Percentiles rank a stretch among this genome's conserved stretches.
Conservation (phyloP, 2,888 invertebrate species). For the Quadriops clusia region DNA sequence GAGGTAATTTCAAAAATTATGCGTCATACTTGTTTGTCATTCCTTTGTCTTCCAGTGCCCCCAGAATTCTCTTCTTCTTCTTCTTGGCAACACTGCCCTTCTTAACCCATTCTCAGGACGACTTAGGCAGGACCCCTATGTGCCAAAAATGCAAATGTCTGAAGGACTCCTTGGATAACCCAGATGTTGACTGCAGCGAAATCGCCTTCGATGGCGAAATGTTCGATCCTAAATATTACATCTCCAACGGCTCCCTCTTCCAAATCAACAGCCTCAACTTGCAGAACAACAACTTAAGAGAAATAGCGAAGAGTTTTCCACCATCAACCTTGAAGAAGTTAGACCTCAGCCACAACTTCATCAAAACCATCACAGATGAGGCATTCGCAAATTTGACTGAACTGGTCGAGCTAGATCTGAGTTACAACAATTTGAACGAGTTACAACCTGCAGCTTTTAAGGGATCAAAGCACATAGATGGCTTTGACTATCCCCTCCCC, state of each 20-base stretch:
- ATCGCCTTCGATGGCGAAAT: constrained; percentile 10
- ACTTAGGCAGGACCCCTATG: constrained; percentile 12
- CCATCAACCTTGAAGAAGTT: constrained; percentile 41
- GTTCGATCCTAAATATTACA: not conserved
- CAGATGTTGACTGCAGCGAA: constrained; percentile 13
- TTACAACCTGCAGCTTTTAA: constrained; percentile 56
- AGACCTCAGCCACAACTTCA: constrained; percentile 50
- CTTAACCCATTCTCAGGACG: too few species aligned
- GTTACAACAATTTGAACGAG: constrained; percentile 52
- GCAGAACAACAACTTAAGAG: constrained; percentile 38
- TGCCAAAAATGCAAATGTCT: constrained; percentile 12
- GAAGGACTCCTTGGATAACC: constrained; percentile 8
- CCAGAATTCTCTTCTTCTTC: too few species aligned
- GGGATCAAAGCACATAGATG: constrained; percentile 47
- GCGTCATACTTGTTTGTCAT: too few species aligned
- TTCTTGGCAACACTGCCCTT: too few species aligned
- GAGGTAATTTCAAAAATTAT: too few species aligned
- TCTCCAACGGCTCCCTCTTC: constrained; percentile 19
- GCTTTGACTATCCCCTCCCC: constrained; percentile 47
- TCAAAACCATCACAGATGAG: constrained; percentile 46
- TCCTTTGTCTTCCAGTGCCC: too few species aligned
- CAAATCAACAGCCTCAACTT: constrained; percentile 29
- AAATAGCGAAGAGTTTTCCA: constrained; percentile 42
- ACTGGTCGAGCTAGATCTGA: constrained; percentile 54
- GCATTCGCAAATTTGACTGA: constrained; percentile 53